Base-by-base conservation (phyloP, 2,888 invertebrate species). In the Odiellus spinosus region DNA sequence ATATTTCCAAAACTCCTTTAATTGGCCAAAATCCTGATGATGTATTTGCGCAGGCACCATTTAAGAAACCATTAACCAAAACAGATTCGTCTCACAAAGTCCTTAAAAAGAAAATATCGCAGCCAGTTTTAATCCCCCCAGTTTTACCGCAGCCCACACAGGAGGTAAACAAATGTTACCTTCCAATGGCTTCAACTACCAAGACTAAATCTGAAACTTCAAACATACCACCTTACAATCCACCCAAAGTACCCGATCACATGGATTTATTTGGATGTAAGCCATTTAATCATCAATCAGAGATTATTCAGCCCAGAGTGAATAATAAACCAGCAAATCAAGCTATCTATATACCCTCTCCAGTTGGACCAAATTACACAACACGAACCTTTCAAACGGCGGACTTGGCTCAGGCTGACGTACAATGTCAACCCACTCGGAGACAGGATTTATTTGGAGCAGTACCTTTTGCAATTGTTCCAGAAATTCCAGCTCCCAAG, bases 41-140 rank as follows among this genome's bases (percentile, higher is more conserved):
- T 58, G 78, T 80, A 0, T 80, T 80, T 61, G 77, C 78, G 1
- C 64, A 76, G 64, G 80, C 80, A 0, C 80, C 80, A 1, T 80
- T 80, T 41, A 54, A 48, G 34, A 51, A 49, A 38, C 53, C 53
- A 8, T n/a, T 18, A 17, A 47, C 54, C 32, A 52, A 50, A 33
- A 41, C 52, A 12, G 33, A 45, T 33, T 47, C 51, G 42, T 52
- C 51, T 35, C 47, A 44, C 17, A 44, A 47, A 20, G 49, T 49
- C 40, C 21, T 26, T 11, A 18, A 45, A 21, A 52, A 50, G 44
- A 47, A 38, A 38, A 10, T 17, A 14, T 18, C n/a, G 14, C 15
- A 38, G 18, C 17, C 10, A 17, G 18, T 10, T 38, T 1, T 38
- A 10, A 38, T 38, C 15, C 10, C 38, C 12, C 10, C 10, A 8